phyloP scores from a whole-genome alignment of 2,888 invertebrate species.

The Galerucella pusilla region DNA sequence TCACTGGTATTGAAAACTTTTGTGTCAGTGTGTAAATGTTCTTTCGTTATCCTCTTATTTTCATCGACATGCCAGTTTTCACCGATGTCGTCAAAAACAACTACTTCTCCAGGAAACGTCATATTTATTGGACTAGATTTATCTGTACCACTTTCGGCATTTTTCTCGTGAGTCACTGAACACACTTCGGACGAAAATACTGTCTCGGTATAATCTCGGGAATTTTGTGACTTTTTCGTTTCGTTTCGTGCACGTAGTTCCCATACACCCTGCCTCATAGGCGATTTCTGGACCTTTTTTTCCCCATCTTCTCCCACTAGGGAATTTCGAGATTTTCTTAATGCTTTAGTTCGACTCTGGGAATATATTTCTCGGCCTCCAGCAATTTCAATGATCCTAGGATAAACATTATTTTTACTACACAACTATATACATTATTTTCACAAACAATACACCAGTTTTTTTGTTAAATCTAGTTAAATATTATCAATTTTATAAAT shows the following conservation, averaged over 20 bases:
- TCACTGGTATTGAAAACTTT: constrained; percentile 56
- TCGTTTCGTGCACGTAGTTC: constrained; percentile 68
- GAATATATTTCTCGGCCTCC: constrained; percentile 88
- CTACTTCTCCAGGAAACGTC: constrained; percentile 78
- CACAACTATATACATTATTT: background rate
- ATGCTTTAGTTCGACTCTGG: constrained; percentile 82
- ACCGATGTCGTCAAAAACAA: constrained; percentile 87
- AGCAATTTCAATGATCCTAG: constrained; percentile 79
- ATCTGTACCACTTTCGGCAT: constrained; percentile 59
- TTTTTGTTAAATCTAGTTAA: background rate
- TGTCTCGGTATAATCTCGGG: constrained; percentile 71
- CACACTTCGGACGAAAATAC: constrained; percentile 73
- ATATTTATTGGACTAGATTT: constrained; percentile 71
- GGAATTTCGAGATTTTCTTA: constrained; percentile 76
- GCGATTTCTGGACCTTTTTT: constrained; percentile 67
- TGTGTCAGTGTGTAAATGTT: constrained; percentile 57
- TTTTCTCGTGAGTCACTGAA: constrained; percentile 66
- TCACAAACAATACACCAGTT: background rate
- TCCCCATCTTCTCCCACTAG: constrained; percentile 60
- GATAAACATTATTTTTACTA: constrained; percentile 8
- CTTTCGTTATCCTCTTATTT: constrained; percentile 46
- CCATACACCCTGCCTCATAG: constrained; percentile 70
- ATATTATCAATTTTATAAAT: background rate
- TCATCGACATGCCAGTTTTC: constrained; percentile 76
- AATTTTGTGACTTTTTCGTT: constrained; percentile 61